Evolutionary conservation across 2,113 vertebrate species (phyloP).

Genomic region (Lepisosteus oculatus): DNA sequence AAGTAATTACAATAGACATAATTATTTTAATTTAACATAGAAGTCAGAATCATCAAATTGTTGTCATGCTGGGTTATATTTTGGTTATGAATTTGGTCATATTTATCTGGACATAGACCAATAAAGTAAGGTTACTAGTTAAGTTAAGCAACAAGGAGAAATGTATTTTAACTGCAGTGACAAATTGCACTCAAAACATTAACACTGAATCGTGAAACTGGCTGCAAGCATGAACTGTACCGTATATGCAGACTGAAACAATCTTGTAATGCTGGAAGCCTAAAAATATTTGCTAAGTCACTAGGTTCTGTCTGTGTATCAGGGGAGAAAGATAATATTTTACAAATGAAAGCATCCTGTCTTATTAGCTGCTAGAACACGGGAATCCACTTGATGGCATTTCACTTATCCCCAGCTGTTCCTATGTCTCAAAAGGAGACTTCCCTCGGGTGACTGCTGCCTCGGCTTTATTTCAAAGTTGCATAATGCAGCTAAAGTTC

Average conservation of each 20-base stretch:
- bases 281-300: not conserved
- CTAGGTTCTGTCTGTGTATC: not conserved
- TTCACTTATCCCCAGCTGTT: constrained; percentile 8
- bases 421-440: not conserved
- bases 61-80: not conserved
- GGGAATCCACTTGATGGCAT: not conserved
- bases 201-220: not conserved
- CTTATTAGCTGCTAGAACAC: constrained; percentile 3
- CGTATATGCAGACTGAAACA: not conserved
- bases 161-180: not conserved
- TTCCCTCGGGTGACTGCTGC: not conserved
- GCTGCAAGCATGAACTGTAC: not conserved
- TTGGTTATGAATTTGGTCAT: not conserved
- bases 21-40: constrained; percentile 21
- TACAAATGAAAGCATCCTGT: constrained; percentile 9
- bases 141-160: constrained; percentile 1
- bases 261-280: not conserved
- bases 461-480: not conserved
- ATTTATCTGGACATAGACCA: constrained; percentile 5
- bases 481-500: too few species aligned
- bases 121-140: not conserved
- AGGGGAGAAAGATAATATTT: not conserved
- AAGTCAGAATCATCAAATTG: not conserved
- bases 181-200: constrained; percentile 5
- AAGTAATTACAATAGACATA: not conserved